Conservation (phyloP, 1,140 invertebrate species). For the Saccostrea glomerata region DNA sequence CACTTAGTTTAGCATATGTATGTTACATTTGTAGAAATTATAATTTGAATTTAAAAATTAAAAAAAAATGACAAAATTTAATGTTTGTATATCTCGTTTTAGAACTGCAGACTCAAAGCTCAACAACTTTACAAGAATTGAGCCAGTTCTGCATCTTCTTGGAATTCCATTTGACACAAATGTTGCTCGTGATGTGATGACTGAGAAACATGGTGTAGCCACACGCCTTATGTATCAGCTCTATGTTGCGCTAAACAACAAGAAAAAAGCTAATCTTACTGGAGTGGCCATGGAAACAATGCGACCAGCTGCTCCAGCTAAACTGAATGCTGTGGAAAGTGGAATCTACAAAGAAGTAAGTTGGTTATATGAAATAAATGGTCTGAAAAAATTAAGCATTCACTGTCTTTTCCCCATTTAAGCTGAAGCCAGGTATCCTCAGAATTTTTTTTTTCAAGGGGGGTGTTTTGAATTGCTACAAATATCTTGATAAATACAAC, state of each 20-base stretch:
- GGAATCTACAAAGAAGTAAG: conserved; percentile 77
- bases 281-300: conserved; percentile 79
- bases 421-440: no score
- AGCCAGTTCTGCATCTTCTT: conserved; percentile 76
- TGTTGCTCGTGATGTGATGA: conserved; percentile 78
- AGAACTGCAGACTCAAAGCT: conserved; percentile 79
- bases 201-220: conserved; percentile 76
- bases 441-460: no score
- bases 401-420: no score
- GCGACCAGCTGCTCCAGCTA: conserved; percentile 77
- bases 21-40: no score
- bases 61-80: no score
- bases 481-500: no score
- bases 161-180: conserved; percentile 79
- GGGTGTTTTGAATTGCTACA: no score
- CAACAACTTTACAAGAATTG: conserved; percentile 79
- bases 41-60: no score
- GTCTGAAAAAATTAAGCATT: no score
- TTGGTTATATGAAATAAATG: background rate
- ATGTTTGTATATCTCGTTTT: conserved; percentile 37
- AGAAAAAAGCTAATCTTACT: conserved; percentile 78
- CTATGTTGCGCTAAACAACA: conserved; percentile 79
- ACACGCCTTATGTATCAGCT: conserved; percentile 78
- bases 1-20: no score
- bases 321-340: conserved; percentile 75